Base-by-base conservation (phyloP, 2,113 vertebrate genomes). In the Centrocercus urophasianus region DNA sequence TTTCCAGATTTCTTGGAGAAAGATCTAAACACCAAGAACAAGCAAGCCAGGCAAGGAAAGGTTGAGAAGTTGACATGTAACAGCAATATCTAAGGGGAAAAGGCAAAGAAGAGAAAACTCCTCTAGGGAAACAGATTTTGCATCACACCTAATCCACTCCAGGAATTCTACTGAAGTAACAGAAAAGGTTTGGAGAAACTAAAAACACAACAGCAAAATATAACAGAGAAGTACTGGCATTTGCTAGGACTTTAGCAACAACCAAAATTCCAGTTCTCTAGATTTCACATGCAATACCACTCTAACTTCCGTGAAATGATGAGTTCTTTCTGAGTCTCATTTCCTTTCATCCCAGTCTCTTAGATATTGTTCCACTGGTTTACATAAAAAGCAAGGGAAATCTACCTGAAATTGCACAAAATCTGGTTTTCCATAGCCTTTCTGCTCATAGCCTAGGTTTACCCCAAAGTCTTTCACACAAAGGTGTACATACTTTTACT, bases 1-100 rank as follows among this genome's bases (percentile, higher is more conserved):
- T 91, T 92, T 71, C 74, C 91, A 93, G 60, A 85, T 74, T 93
- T 95, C 84, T 83, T 89, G 89, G 84, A 94, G 71, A 79, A 89
- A 80, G 84, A 96, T 73, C 86, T 94, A 83, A 95, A 93, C 83
- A 65, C 21, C 69, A 43, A 79, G 54, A 30, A 89, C 66, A 42
- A 85, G 6, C 15, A 43, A 32, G 74, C 32, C 89, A 92, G 64
- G 66, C 81, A 94, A 91, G 30, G n/a, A 92, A 96, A 21, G 40
- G 48, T 25, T 89, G 93, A 86, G 93, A 85, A 90, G 38, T 0
- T 81, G 73, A 94, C 30, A 30, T 32, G 40, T 22, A 94, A 87
- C 21, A 80, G 78, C 71, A 96, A 79, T 59, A 80, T 15, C 24
- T 74, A 27, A 90, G 89, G 30, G 21, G 48, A 92, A 94, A 90